Evolutionary conservation across 2,113 vertebrate species (phyloP).

Genomic region (Lepisosteus oculatus): DNA sequence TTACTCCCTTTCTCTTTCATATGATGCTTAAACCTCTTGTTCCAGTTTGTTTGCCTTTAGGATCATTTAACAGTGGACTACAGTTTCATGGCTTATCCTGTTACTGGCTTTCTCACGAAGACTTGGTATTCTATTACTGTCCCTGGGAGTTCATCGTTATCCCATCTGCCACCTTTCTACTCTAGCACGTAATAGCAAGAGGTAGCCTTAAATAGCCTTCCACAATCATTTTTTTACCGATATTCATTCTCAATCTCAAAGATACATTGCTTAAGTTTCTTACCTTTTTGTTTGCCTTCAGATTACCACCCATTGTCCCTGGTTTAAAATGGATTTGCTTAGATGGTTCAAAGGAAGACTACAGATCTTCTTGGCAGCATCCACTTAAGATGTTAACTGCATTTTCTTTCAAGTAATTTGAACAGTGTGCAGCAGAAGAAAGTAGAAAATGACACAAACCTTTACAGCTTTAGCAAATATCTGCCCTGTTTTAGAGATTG

Average conservation of each 20-base stretch:
- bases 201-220: background rate
- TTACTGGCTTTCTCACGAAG: constrained; percentile 12
- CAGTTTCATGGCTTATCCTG: background rate
- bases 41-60: constrained; percentile 28
- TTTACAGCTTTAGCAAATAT: no score
- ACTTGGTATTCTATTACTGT: background rate
- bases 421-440: background rate
- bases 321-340: background rate
- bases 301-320: background rate
- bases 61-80: constrained; percentile 1
- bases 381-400: constrained; percentile 1
- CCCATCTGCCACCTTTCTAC: constrained; percentile 14
- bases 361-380: background rate
- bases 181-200: background rate
- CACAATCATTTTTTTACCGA: constrained; percentile 5
- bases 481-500: background rate
- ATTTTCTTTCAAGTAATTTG: constrained; percentile 5
- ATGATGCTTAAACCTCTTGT: constrained; percentile 26
- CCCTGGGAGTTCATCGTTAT: constrained; percentile 14
- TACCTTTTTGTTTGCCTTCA: background rate
- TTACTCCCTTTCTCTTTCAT: constrained; percentile 14
- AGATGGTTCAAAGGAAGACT: no score
- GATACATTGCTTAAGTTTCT: background rate
- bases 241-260: background rate
- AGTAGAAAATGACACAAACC: background rate